Evolutionary conservation across 2,888 invertebrate genomes (phyloP).

Genomic region (Drosophila anomalipes): DNA sequence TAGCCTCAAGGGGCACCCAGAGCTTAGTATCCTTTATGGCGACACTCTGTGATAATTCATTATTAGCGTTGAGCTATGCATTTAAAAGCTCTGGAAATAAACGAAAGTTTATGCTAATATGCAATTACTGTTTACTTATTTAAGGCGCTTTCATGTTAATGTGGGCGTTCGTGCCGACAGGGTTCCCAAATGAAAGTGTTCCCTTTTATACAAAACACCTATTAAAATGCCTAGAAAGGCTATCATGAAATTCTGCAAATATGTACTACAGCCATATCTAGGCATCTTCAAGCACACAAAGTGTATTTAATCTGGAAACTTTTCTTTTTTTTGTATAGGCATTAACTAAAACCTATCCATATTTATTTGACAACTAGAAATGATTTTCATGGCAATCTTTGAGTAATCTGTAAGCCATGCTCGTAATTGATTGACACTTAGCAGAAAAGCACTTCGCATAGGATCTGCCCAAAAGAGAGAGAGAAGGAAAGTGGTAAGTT

Average conservation of each 20-base stretch:
- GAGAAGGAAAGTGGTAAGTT: neutral
- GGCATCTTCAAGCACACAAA: neutral
- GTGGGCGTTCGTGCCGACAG: neutral
- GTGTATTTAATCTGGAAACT: neutral
- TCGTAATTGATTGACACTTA: neutral
- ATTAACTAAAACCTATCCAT: neutral
- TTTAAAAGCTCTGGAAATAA: slow-evolving; percentile 12
- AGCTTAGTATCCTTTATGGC: slow-evolving; percentile 7
- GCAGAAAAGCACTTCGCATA: neutral
- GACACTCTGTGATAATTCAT: slow-evolving; percentile 44
- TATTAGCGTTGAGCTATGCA: slow-evolving; percentile 17
- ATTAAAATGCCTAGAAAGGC: neutral
- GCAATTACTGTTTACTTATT: slow-evolving; percentile 28
- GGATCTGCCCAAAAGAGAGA: neutral
- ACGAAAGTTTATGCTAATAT: slow-evolving; percentile 56
- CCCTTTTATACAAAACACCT: neutral
- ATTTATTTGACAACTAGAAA: neutral
- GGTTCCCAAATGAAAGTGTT: neutral
- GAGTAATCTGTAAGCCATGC: neutral
- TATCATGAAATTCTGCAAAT: neutral
- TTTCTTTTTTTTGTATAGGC: no score
- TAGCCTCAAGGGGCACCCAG: neutral
- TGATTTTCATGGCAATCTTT: neutral
- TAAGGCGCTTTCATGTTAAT: neutral
- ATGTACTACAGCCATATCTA: neutral